These are phyloP conservation scores for Sus cebifrons DNA, from an alignment of 2,797 vertebrate genomes.

Conservation along the genomic window DNA sequence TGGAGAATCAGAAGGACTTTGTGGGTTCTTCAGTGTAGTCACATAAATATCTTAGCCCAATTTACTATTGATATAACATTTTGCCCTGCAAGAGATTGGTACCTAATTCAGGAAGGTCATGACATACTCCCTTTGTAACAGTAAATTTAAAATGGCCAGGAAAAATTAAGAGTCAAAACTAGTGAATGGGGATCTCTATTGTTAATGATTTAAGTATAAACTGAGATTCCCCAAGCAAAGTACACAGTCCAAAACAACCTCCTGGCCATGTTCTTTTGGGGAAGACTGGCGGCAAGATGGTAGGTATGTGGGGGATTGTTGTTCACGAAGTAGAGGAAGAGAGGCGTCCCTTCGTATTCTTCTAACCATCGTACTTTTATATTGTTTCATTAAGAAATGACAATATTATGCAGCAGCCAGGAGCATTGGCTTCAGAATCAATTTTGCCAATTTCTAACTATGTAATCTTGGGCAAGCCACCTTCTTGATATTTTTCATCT, in stretches of 20 bases:
- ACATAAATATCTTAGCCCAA: background rate
- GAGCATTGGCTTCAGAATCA: background rate
- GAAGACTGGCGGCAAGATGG: background rate
- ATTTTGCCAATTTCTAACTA: background rate
- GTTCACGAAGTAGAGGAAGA: background rate
- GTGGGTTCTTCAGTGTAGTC: background rate
- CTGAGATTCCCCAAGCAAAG: background rate
- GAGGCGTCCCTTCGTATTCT: background rate
- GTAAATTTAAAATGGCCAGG: conserved; percentile 8
- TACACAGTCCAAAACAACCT: background rate
- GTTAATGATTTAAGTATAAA: background rate
- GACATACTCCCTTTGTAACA: background rate
- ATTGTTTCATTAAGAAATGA: background rate
- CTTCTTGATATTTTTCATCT: background rate
- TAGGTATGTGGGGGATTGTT: background rate
- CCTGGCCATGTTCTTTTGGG: background rate
- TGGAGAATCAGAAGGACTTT: background rate
- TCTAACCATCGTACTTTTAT: conserved; percentile 10
- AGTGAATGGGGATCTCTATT: background rate
- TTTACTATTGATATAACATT: background rate
- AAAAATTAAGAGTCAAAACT: conserved; percentile 12
- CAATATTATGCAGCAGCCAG: background rate
- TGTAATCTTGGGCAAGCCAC: background rate
- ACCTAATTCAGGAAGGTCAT: background rate
- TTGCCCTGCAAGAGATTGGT: background rate